Evolutionary conservation across 1,140 invertebrate genomes (phyloP), one percentile per base, ranked within the genome.

Genomic region (Drosophila subpulchrella): DNA sequence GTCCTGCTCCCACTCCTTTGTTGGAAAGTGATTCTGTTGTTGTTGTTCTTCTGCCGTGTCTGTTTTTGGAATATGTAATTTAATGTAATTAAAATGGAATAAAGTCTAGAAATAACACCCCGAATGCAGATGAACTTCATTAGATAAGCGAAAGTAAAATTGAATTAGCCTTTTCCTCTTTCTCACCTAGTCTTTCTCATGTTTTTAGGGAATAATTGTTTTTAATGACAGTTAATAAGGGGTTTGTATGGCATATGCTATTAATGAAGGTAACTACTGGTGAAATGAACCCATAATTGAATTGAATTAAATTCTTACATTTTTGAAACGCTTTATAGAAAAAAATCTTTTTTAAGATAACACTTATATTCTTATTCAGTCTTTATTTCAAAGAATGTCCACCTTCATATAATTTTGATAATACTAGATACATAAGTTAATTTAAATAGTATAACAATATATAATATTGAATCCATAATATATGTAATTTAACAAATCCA

Each of bases 71-170:
- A 75, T 75, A 65, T 86, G 74, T 85, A 81, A 85, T 85, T 85
- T 75, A 50, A 75, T 60, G 68, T 86, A 85, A 85, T 85, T 85
- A 46, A 85, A 86, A 63, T 75, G 48, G 67, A 66, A 85, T 81
- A 77, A 68, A 58, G 59, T 53, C 6, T 38, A 44, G 36, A 39
- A 41, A 58, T 57, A 51, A 47, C 56, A 58, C 24, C 36, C 6
- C 6, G 20, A 74, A 56, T 60, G 59, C 78, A 77, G 77, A 77
- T 74, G 63, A 74, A 56, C 39, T 50, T 75, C 30, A 20, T 44
- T 38, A 58, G 81, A 84, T 63, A 85, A 75, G 68, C 78, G 60
- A 85, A 85, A 81, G 82, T 78, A 56, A 59, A 85, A 85, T 85
- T 84, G 71, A 83, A 80, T 79, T 71, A 66, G 38, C 38, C 10